These are phyloP conservation scores for Dilophus febrilis DNA, from an alignment of 2,888 invertebrate species.

Conservation along the genomic window DNA sequence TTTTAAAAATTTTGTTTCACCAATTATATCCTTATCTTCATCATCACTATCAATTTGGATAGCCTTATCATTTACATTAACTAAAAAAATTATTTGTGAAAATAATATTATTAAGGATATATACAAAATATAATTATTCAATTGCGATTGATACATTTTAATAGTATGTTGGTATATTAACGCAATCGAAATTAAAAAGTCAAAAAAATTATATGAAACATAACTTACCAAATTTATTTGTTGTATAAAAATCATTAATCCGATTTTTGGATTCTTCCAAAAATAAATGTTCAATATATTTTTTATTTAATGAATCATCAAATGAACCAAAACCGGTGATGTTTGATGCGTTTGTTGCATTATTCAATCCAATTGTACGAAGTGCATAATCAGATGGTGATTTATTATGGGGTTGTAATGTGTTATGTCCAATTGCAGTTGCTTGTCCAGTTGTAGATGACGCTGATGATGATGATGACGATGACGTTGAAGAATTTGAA, in stretches of 20 bases:
- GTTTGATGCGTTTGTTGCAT: slow-evolving; percentile 19
- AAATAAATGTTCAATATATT: slow-evolving; percentile 29
- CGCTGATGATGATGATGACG: background rate
- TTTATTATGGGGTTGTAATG: slow-evolving; percentile 10
- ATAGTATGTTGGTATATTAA: too few species aligned
- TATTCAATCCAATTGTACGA: slow-evolving; percentile 6
- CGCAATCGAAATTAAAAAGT: too few species aligned
- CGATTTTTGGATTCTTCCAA: slow-evolving; percentile 30
- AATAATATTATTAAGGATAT: too few species aligned
- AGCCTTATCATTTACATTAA: slow-evolving; percentile 13
- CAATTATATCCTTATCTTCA: slow-evolving; percentile 38
- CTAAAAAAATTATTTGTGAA: slow-evolving; percentile 20
- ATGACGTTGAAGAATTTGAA: slow-evolving; percentile 1
- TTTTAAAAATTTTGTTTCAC: slow-evolving; percentile 35
- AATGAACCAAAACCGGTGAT: slow-evolving; percentile 19
- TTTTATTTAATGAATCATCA: slow-evolving; percentile 25
- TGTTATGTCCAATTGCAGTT: slow-evolving; percentile 1
- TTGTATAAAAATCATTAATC: slow-evolving; percentile 25
- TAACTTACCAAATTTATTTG: slow-evolving; percentile 14
- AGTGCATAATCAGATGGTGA: slow-evolving; percentile 12
- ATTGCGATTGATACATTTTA: too few species aligned
- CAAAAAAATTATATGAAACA: too few species aligned
- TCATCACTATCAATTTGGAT: slow-evolving; percentile 29
- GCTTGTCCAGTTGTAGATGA: background rate
- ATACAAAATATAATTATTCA: too few species aligned